These are phyloP conservation scores for Paratrypauchen microcephalus DNA, from an alignment of 2,797 vertebrate species.

Conservation along the genomic window DNA sequence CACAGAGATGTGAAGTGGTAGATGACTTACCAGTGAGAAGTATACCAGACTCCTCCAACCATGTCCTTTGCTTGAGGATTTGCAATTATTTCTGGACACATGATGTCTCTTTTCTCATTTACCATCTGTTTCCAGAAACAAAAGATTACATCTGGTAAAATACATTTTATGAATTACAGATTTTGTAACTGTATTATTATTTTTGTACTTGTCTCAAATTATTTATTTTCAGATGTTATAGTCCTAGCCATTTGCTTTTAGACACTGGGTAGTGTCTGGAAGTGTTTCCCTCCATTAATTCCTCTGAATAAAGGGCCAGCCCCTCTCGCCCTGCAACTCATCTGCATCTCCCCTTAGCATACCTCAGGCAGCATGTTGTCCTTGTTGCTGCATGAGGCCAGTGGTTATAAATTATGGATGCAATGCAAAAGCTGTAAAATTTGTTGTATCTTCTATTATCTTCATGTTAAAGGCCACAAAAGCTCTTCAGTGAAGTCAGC, in stretches of 20 bases:
- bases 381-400: slow-evolving; percentile 85
- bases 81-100: slow-evolving; percentile 37
- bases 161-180: not conserved
- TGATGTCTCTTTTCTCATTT: slow-evolving; percentile 42
- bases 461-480: slow-evolving; percentile 99
- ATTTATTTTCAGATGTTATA: not conserved
- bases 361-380: slow-evolving; percentile 89
- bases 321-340: slow-evolving; percentile 54
- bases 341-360: slow-evolving; percentile 51
- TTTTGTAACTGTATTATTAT: too few species aligned
- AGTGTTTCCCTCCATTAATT: slow-evolving; percentile 35
- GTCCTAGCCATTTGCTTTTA: not conserved
- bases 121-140: slow-evolving; percentile 35
- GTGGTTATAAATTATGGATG: slow-evolving; percentile 98
- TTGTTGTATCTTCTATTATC: slow-evolving; percentile 99
- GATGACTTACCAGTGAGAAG: slow-evolving; percentile 54
- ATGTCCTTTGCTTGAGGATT: slow-evolving; percentile 40
- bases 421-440: slow-evolving; percentile 99
- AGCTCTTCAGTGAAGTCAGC: slow-evolving; percentile 99
- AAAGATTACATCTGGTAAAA: not conserved
- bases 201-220: not conserved
- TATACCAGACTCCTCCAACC: slow-evolving; percentile 56
- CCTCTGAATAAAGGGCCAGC: slow-evolving; percentile 30
- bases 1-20: not conserved
- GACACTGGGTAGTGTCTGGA: slow-evolving; percentile 12